Evolutionary conservation across 37 sponge, comb jelly and placozoan species (phyloP).

Genomic region (Hormiphora californensis): DNA sequence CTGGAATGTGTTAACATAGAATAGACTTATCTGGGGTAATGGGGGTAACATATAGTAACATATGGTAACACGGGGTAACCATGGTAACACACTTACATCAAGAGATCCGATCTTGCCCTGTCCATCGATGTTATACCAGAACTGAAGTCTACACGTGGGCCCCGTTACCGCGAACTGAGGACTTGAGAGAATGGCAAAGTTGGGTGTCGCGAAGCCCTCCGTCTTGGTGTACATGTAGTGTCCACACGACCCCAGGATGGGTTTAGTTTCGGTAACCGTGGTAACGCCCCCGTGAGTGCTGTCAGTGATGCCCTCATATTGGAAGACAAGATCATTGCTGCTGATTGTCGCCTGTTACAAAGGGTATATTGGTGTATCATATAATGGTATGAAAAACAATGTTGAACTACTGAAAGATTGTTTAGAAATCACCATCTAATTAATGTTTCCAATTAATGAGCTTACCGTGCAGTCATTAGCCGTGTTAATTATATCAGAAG

Average conservation of each 20-base stretch:
- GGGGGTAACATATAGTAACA: not conserved
- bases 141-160: slow-evolving; percentile 26
- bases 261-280: not conserved
- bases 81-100: not conserved
- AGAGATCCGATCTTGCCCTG: slow-evolving; percentile 5
- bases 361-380: too few relatives aligned
- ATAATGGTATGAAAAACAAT: not conserved
- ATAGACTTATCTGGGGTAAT: not conserved
- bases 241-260: slow-evolving; percentile 28
- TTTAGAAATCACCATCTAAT: not conserved
- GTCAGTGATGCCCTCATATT: not conserved
- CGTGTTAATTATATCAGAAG: not conserved
- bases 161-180: slow-evolving; percentile 40
- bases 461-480: slow-evolving; percentile 31
- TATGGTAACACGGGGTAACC: not conserved
- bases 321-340: slow-evolving; percentile 24
- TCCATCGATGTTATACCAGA: slow-evolving; percentile 51
- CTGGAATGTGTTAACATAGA: not conserved
- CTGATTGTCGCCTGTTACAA: not conserved
- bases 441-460: not conserved
- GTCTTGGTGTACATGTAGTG: slow-evolving; percentile 53
- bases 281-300: not conserved
- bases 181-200: not conserved
- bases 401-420: not conserved
- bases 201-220: slow-evolving; percentile 19